These are phyloP conservation scores for Rhegmatorhina hoffmannsi DNA, from an alignment of 2,113 vertebrate genomes.

Conservation along the genomic window DNA sequence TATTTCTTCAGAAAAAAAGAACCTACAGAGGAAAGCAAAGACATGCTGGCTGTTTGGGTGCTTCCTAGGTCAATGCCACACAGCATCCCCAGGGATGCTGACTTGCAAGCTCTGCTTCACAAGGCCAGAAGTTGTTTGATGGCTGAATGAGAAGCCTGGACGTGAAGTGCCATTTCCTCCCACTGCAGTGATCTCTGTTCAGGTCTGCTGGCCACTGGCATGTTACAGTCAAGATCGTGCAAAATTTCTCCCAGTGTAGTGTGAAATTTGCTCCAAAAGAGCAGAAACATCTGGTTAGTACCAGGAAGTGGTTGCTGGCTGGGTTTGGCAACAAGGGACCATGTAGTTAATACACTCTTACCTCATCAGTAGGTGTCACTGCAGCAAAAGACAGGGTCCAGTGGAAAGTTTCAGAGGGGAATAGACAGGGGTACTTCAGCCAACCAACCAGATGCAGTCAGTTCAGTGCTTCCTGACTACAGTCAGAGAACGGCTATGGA, in stretches of 20 bases:
- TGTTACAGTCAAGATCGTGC: neutral
- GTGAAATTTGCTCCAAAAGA: conserved; percentile 62
- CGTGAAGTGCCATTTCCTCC: neutral
- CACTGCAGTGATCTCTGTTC: neutral
- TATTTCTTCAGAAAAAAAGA: neutral
- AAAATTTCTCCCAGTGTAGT: conserved; percentile 18
- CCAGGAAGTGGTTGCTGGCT: conserved; percentile 71
- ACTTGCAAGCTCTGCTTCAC: neutral
- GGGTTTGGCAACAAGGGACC: conserved; percentile 48
- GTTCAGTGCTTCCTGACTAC: conserved; percentile 62
- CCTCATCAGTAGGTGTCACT: conserved; percentile 76
- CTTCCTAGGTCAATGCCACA: neutral
- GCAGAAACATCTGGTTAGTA: conserved; percentile 67
- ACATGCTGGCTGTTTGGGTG: neutral
- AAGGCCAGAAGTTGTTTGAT: neutral
- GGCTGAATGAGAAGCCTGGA: neutral
- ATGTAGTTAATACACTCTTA: conserved; percentile 56
- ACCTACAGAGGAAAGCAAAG: neutral
- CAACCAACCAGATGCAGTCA: conserved; percentile 64
- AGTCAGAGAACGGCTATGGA: conserved; percentile 61
- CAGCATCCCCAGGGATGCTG: neutral
- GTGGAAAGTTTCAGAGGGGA: conserved; percentile 60
- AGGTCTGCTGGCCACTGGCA: neutral
- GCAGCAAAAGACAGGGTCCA: conserved; percentile 68
- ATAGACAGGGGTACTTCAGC: conserved; percentile 27